Base-by-base conservation (phyloP, 2,113 vertebrate genomes). In the Phycodurus eques region DNA sequence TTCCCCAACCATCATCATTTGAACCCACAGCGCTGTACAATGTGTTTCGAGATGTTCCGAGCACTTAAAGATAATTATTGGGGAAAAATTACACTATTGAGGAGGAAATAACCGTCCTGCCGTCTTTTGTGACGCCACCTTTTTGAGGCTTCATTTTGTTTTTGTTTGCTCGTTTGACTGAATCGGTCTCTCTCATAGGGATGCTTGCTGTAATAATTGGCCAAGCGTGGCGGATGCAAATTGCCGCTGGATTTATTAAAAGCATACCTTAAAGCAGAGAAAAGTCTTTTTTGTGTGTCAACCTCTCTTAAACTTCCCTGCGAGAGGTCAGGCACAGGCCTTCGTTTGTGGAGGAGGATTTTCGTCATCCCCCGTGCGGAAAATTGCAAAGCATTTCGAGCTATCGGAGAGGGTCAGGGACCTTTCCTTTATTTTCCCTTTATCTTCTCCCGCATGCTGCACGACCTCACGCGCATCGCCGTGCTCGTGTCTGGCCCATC, bases 381-480 rank as follows among this genome's bases (percentile, higher is more conserved):
- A 92, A 91, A 91, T 90, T 90, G 88, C 79, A 63, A 89, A 86
- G 86, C 92, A 87, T 91, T 93, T 90, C 87, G 83, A 90, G 87
- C 92, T 89, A 90, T 91, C 86, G 76, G 75, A 91, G 85, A 85
- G 87, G 92, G 92, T 93, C 92, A 92, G 71, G 63, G 86, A 91
- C 91, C 91, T 90, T 88, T 90, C 84, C 86, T 89, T 92, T 93
- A 91, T 92, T 93, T 93, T 92, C 84, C 81, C 88, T 92, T 91
- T 92, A 92, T 94, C 92, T 91, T 90, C 83, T 88, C 83, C 10
- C 84, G 82, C 86, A 82, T 89, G 88, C 91, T 85, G 81, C 78
- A 88, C 88, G 85, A 91, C 92, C 92, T 78, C 81, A 81, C 89
- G 85, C 84, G 78, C 90, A 89, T 89, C 81, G 72, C 79, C 71